phyloP scores from a whole-genome alignment of 2,888 invertebrate species.

The Orthosia incerta region DNA sequence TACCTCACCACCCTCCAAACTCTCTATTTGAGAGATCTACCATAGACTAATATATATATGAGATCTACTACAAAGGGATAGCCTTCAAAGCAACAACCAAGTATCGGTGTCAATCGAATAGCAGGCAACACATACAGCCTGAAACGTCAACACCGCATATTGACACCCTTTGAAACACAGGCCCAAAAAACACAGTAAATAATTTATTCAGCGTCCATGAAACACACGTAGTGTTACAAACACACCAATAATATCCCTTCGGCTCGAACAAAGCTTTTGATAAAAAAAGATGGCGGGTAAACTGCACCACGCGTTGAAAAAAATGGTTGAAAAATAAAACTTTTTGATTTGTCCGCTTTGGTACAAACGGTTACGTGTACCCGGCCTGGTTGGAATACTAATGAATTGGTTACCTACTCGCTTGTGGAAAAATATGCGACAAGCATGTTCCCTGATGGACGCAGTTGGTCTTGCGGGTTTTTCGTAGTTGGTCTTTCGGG shows the following conservation, averaged over 20 bases:
- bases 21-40: neutral
- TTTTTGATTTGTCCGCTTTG: constrained; percentile 71
- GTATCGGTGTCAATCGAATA: constrained; percentile 25
- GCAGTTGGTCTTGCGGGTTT: constrained; percentile 47
- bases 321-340: constrained; percentile 56
- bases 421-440: constrained; percentile 61
- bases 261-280: constrained; percentile 41
- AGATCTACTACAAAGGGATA: constrained; percentile 4
- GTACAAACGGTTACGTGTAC: constrained; percentile 62
- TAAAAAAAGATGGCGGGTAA: constrained; percentile 51
- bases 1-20: neutral
- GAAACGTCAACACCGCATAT: constrained; percentile 9
- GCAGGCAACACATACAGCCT: neutral
- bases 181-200: constrained; percentile 23
- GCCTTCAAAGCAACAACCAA: constrained; percentile 14
- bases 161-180: constrained; percentile 35
- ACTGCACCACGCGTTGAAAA: constrained; percentile 58
- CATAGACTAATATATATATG: too few species aligned
- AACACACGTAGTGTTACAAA: constrained; percentile 31
- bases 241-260: constrained; percentile 45
- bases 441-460: constrained; percentile 55
- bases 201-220: constrained; percentile 37
- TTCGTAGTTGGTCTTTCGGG: constrained; percentile 22
- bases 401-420: constrained; percentile 75
- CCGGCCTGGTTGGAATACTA: constrained; percentile 74